Evolutionary conservation across 2,797 vertebrate genomes (phyloP), one percentile per base, ranked within the genome.

Genomic region (Cetoscarus ocellatus): DNA sequence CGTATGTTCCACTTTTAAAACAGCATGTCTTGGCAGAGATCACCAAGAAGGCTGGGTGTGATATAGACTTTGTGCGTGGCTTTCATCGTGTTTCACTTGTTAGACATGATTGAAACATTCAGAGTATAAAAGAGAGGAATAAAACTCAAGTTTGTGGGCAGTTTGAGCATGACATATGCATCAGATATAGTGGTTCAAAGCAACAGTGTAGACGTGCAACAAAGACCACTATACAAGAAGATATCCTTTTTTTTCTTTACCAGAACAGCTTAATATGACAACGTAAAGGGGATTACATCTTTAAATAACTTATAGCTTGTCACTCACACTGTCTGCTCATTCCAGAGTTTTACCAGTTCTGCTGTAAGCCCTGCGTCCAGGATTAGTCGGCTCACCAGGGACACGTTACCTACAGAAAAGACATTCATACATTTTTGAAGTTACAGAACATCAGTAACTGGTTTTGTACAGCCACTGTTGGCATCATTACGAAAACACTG

Each of bases 281-380:
- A 40, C 8, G 40, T 48, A 13, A 70, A 47, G 8, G 38, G 19
- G 14, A 40, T 15, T 15, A 12, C 38, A 69, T 62, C 1, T 77
- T 62, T 19, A 45, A 39, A 64, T 62, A 34, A 47, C 27, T 49
- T 44, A 39, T 6, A 17, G 8, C 67, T 53, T 76, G 45, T 85
- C 79, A 96, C 98, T 96, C 91, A 99, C 98, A 95, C 85, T 35
- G 90, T 90, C 77, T 97, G 90, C 63, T 96, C 95, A 71, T 92
- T 97, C 98, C 98, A 99, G 52, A 96, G 86, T 79, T 95, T 92
- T 45, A 93, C 95, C 79, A 99, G 96, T 34, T 98, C 96, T 82
- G 92, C 91, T 53, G 98, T 98, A 88, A 99, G 94, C 61, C 96
- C 96, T 35, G 98, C 98, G 82, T 99, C 98, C 80, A 99, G 85